A percentile compares a stretch with the other conserved stretches of the same genome.
Evolutionary conservation across 2,888 invertebrate genomes (phyloP).

Genomic region (Heliconius cydno): DNA sequence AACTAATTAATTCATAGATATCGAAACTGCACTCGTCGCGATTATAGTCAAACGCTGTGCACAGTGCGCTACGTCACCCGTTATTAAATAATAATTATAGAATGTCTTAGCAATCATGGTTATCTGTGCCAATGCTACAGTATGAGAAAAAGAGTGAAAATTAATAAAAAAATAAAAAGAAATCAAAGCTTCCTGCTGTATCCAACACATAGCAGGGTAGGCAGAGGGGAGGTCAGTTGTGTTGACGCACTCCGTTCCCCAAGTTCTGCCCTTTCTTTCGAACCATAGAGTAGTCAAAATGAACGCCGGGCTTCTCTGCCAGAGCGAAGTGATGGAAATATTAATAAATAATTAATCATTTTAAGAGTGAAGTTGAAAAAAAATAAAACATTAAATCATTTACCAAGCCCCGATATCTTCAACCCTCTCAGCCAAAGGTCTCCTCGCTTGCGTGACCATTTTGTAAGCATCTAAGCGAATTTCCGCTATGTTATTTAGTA

Average conservation of each 20-base stretch:
- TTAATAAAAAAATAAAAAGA: no score
- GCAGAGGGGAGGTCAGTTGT: neutral
- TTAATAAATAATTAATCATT: no score
- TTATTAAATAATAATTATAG: no score
- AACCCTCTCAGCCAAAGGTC: conserved; percentile 94
- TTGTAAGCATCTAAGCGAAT: conserved; percentile 97
- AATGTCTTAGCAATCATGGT: no score
- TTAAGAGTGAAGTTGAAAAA: neutral
- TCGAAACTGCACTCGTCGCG: no score
- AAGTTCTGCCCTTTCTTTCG: neutral
- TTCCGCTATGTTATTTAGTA: conserved; percentile 97
- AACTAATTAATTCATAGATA: neutral
- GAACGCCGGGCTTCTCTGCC: neutral
- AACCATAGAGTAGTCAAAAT: neutral
- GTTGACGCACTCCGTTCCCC: neutral
- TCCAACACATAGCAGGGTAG: neutral
- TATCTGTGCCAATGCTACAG: no score
- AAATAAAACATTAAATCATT: conserved; percentile 9
- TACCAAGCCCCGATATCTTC: conserved; percentile 96
- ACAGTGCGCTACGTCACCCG: no score
- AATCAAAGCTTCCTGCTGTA: neutral
- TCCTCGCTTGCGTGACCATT: conserved; percentile 96
- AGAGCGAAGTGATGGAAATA: neutral
- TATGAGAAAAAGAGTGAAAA: no score
- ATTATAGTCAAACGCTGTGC: no score